A percentile compares a stretch with the other conserved stretches of the same genome.
These are phyloP conservation scores for Gadus macrocephalus DNA, from an alignment of 2,113 vertebrate genomes.

Conservation along the genomic window DNA sequence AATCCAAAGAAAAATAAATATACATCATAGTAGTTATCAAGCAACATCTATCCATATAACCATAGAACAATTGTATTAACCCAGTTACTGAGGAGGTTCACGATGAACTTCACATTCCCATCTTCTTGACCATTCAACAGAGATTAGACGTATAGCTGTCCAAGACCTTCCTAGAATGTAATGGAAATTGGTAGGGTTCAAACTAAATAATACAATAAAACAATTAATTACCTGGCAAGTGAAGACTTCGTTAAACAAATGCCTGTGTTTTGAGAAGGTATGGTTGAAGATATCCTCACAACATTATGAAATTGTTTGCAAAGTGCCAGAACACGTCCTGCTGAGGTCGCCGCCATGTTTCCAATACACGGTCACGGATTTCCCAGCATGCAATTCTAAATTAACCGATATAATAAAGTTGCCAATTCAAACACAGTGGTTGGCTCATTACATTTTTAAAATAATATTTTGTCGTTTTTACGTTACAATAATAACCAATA, in stretches of 20 bases:
- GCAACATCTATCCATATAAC: not conserved
- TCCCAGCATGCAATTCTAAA: slow-evolving; percentile 53
- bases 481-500: no score
- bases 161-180: no score
- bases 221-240: slow-evolving; percentile 50
- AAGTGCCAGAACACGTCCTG: slow-evolving; percentile 61
- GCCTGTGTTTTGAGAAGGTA: slow-evolving; percentile 18
- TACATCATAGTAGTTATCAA: not conserved
- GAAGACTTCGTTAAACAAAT: slow-evolving; percentile 8
- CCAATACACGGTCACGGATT: not conserved
- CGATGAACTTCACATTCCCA: no score
- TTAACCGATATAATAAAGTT: not conserved
- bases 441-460: no score
- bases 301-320: slow-evolving; percentile 70
- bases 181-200: no score
- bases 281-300: slow-evolving; percentile 53
- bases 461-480: no score
- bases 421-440: no score
- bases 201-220: no score
- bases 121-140: no score
- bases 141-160: no score
- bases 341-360: slow-evolving; percentile 72
- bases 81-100: no score
- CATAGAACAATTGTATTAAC: no score
- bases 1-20: not conserved